Evolutionary conservation across 2,113 vertebrate genomes (phyloP), one percentile per base, ranked within the genome.

Genomic region (Elephantulus edwardii): DNA sequence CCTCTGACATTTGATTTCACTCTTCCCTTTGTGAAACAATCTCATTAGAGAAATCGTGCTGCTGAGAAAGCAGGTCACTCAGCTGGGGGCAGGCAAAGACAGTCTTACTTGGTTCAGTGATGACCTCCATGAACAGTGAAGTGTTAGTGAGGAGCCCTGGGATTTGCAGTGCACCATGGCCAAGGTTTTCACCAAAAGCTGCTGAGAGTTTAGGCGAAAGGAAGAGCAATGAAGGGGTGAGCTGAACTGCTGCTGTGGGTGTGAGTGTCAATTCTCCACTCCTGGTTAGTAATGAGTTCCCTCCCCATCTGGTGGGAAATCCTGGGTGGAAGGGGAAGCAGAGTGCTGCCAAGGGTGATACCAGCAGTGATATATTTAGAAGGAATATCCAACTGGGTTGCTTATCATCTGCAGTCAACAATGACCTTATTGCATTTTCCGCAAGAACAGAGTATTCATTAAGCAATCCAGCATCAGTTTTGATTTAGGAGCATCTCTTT

Each of bases 61-160:
- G 95, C 93, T 92, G 92, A 90, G 93, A 95, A 95, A 96, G 92
- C 95, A 95, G 95, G 95, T 95, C 93, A 92, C 95, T 92, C 96
- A 95, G 91, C 90, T 94, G 83, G 95, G 92, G 83, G 92, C 86
- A 83, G 86, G 88, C 75, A 83, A 93, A 93, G 91, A 94, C 92
- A 90, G 90, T 54, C 83, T 86, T 86, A 44, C 71, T 90, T 0
- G 1, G 71, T 90, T 94, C 88, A 94, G 93, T 75, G 91, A 74
- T 91, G 95, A 96, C 95, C 95, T 95, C 86, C 17, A 68, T 78
- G 88, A 93, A 93, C 81, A 96, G 83, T 83, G 76, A 90, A 93
- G 80, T 83, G 64, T 88, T 91, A 89, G 87, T 72, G 83, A 94
- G 44, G 90, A 62, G 90, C 83, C 68, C 58, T 91, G 95, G 91